These are phyloP conservation scores for Apodemus speciosus DNA, from an alignment of 2,113 vertebrate species.

Conservation along the genomic window DNA sequence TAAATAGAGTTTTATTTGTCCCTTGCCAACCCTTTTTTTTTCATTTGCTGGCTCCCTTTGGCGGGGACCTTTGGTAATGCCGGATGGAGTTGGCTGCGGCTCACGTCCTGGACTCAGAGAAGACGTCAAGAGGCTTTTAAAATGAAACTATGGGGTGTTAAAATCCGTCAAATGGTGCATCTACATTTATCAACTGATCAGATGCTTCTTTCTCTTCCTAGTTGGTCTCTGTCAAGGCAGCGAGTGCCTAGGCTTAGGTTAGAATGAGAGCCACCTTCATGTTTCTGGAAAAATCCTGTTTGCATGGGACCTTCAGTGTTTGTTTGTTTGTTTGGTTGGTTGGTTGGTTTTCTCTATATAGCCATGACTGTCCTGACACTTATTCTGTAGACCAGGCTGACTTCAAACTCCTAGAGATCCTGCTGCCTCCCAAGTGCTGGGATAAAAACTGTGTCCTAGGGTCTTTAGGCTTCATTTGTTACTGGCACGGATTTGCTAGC, in stretches of 20 bases:
- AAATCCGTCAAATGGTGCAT: not conserved
- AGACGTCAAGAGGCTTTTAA: not conserved
- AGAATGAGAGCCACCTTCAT: not conserved
- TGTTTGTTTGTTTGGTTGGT: not conserved
- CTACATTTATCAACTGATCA: not conserved
- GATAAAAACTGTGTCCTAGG: not conserved
- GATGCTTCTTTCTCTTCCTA: not conserved
- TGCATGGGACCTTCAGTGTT: not conserved
- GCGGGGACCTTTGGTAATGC: not conserved
- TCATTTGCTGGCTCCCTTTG: not conserved
- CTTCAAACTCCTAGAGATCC: not conserved
- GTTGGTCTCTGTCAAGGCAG: not conserved
- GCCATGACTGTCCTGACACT: not conserved
- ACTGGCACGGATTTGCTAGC: not conserved
- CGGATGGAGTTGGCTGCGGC: not conserved
- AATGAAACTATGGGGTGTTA: not conserved
- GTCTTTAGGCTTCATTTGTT: not conserved
- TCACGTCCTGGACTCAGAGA: not conserved
- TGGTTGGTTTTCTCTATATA: not conserved
- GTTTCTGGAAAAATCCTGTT: not conserved
- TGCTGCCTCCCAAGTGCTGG: not conserved
- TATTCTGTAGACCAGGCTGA: not conserved
- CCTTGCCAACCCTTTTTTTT: not conserved
- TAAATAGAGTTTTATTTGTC: conserved; percentile 46
- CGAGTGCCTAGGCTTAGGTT: not conserved